A percentile compares a stretch with the other conserved stretches of the same genome.
phyloP scores from a whole-genome alignment of 1,140 invertebrate genomes.

The Lepidurus packardi region DNA sequence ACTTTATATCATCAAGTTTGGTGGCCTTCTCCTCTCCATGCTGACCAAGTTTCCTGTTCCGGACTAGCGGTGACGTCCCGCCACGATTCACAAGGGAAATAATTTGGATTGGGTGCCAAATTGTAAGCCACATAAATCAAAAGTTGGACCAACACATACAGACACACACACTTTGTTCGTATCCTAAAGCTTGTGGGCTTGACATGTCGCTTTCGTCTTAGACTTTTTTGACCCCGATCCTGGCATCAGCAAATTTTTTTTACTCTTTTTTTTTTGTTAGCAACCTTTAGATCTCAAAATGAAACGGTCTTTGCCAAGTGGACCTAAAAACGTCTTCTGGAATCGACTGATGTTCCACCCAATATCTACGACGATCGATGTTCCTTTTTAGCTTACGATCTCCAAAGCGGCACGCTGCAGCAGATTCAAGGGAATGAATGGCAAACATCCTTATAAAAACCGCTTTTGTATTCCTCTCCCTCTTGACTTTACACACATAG shows the following conservation, averaged over 20 bases:
- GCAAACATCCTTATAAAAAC: background rate
- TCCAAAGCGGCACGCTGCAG: background rate
- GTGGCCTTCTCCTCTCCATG: background rate
- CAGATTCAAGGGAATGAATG: background rate
- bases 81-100: background rate
- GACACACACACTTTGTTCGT: background rate
- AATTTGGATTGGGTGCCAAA: constrained; percentile 19
- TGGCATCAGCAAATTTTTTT: constrained; percentile 8
- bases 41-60: constrained; percentile 19
- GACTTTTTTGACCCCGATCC: background rate
- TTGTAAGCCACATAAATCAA: constrained; percentile 7
- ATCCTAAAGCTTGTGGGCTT: background rate
- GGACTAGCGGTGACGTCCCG: background rate
- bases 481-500: no score
- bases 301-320: constrained; percentile 1
- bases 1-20: background rate
- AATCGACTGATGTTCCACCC: constrained; percentile 11
- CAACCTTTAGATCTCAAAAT: background rate
- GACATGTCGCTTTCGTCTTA: background rate
- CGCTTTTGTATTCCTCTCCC: no score
- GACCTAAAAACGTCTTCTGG: background rate
- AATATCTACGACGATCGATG: background rate
- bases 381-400: background rate
- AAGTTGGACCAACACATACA: background rate
- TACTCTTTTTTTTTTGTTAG: no score